Base-by-base conservation (phyloP, 2,888 invertebrate genomes). In the Pristionchus maxplancki region DNA sequence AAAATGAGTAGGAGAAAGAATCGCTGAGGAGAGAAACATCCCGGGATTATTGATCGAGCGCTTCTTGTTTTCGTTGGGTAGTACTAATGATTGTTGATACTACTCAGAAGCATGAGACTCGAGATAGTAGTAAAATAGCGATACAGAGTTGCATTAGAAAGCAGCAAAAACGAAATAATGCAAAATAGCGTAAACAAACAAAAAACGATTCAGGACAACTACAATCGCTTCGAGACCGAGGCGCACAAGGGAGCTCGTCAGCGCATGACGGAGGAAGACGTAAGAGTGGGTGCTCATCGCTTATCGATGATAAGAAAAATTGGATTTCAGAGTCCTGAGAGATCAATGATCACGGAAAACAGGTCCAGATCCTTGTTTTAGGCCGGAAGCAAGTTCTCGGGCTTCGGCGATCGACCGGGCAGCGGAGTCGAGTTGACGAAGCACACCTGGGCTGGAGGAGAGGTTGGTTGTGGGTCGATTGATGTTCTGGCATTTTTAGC, bases 151-250 rank as follows among this genome's bases (percentile, higher is more conserved):
- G n/a, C n/a, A n/a, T n/a, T n/a, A n/a, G n/a, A n/a, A n/a, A n/a
- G n/a, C n/a, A n/a, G n/a, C n/a, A n/a, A n/a, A n/a, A n/a, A 44
- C 11, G 44, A 44, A 44, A 11, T 44, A 44, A 9, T 44, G 44
- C 44, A 11, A 44, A 44, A 9, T 6, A 44, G 11, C 44, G 11
- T 11, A 44, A 44, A 44, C 44, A 44, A 11, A 11, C 44, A 44
- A 44, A 44, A 44, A 11, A 44, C 11, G 44, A 44, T 82, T 88
- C 85, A 94, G 94, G 94, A 94, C 90, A 91, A 94, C 87, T 94
- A 94, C 91, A 94, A 94, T 88, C 93, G 93, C n/a, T 94, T 93
- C 89, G 93, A 93, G 88, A 93, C 94, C 37, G 91, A 92, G 13
- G 89, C 91, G 24, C 93, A 93, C 89, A 87, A 34, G 40, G 88